Percentiles rank a stretch among this genome's conserved stretches.
Conservation (phyloP, 1,140 invertebrate genomes). For the Drosophila tani region DNA sequence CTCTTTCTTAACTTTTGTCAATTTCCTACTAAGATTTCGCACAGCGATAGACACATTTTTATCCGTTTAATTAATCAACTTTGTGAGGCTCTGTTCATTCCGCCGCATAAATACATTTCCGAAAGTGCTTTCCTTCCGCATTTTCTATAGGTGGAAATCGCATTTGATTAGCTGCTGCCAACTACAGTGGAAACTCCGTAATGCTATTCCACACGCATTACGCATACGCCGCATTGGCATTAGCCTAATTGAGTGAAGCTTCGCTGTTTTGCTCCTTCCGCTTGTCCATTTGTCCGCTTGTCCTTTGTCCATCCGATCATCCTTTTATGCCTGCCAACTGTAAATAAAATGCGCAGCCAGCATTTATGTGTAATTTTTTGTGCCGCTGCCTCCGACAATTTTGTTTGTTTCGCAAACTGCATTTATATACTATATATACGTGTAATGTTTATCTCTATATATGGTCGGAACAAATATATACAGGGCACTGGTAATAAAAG, state of each 20-base stretch:
- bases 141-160: constrained; percentile 45
- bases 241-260: constrained; percentile 74
- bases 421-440: constrained; percentile 27
- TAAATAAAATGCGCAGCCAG: constrained; percentile 79
- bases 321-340: constrained; percentile 72
- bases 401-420: constrained; percentile 63
- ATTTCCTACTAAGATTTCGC: constrained; percentile 11
- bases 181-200: constrained; percentile 35
- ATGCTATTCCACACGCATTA: constrained; percentile 37
- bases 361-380: constrained; percentile 64
- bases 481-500: neutral
- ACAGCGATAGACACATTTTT: constrained; percentile 18
- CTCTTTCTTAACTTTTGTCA: neutral
- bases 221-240: constrained; percentile 72
- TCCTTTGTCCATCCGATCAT: constrained; percentile 62
- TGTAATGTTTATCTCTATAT: constrained; percentile 42
- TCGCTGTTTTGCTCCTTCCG: constrained; percentile 25
- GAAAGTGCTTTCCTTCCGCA: constrained; percentile 25
- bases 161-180: constrained; percentile 47
- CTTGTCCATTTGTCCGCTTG: neutral
- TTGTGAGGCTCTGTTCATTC: constrained; percentile 2
- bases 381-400: constrained; percentile 14
- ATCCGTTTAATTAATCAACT: constrained; percentile 39
- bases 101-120: constrained; percentile 38
- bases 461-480: neutral